Conservation (phyloP, 1,140 invertebrate species). For the Neodiprion fabricii region DNA sequence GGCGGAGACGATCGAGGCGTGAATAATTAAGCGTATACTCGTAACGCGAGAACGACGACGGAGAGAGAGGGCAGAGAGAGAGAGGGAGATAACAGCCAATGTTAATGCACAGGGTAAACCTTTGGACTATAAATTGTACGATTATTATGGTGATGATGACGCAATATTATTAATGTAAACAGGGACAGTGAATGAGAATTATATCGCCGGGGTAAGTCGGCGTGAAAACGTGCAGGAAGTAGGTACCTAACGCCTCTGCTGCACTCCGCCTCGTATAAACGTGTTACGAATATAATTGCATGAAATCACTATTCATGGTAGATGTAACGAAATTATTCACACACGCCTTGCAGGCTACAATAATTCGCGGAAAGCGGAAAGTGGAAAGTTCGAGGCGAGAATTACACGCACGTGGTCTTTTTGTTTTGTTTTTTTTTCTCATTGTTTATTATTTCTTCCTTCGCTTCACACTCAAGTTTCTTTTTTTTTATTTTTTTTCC, state of each 20-base stretch:
- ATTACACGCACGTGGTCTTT: too few relatives aligned
- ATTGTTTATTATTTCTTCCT: too few relatives aligned
- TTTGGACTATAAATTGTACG: neutral
- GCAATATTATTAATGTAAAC: slow-evolving; percentile 5
- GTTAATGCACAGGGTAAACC: neutral
- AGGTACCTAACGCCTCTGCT: neutral
- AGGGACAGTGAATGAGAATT: neutral
- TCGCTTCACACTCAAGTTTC: too few relatives aligned
- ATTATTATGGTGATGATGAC: neutral
- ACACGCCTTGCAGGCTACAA: too few relatives aligned
- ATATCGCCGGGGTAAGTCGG: neutral
- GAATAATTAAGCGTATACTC: neutral
- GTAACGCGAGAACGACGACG: neutral
- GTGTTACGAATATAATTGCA: slow-evolving; percentile 5
- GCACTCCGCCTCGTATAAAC: neutral
- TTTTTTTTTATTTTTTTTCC: too few relatives aligned
- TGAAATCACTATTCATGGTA: neutral
- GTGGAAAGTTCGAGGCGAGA: too few relatives aligned
- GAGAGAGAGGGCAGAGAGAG: neutral
- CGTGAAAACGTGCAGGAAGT: neutral
- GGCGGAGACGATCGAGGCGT: neutral
- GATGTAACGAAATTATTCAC: neutral
- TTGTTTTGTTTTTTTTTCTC: too few relatives aligned
- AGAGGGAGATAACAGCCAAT: neutral
- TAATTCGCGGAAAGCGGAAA: too few relatives aligned